Conservation (phyloP, 2,797 vertebrate genomes). For the Hafferia zeledoni region DNA sequence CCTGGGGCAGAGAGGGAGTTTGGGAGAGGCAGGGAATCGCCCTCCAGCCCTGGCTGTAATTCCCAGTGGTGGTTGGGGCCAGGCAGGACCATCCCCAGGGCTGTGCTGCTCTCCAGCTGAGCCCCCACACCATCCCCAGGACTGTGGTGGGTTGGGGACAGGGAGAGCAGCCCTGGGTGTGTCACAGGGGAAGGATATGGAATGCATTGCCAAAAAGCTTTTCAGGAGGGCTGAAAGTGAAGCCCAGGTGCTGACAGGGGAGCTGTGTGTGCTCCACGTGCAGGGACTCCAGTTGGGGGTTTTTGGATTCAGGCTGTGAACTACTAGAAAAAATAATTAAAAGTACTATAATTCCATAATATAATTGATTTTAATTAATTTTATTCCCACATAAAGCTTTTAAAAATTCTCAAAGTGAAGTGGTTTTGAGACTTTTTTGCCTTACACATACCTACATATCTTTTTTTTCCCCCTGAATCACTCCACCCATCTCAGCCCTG, state of each 20-base stretch:
- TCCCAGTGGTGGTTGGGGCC: not conserved
- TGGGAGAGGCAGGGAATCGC: not conserved
- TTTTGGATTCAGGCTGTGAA: not conserved
- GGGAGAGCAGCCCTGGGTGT: not conserved
- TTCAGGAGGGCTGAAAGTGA: not conserved
- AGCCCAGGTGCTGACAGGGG: not conserved
- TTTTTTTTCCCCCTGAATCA: not conserved
- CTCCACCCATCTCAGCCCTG: not conserved
- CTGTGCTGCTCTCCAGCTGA: fast-evolving
- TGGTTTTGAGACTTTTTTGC: not conserved
- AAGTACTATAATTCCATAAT: not conserved
- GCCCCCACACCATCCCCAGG: not conserved
- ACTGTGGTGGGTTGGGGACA: not conserved
- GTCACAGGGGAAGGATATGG: fast-evolving
- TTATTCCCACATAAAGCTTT: conserved; percentile 14
- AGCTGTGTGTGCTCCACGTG: fast-evolving
- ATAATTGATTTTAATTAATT: not conserved
- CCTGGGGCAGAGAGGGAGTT: fast-evolving
- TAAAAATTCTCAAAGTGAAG: not conserved
- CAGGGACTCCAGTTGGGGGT: fast-evolving
- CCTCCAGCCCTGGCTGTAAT: not conserved
- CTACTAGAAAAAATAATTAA: not conserved
- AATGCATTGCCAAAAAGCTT: fast-evolving
- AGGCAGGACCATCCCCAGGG: fast-evolving
- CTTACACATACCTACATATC: not conserved